phyloP scores from a whole-genome alignment of 2,797 vertebrate species.

The Brachyalestes nurse region DNA sequence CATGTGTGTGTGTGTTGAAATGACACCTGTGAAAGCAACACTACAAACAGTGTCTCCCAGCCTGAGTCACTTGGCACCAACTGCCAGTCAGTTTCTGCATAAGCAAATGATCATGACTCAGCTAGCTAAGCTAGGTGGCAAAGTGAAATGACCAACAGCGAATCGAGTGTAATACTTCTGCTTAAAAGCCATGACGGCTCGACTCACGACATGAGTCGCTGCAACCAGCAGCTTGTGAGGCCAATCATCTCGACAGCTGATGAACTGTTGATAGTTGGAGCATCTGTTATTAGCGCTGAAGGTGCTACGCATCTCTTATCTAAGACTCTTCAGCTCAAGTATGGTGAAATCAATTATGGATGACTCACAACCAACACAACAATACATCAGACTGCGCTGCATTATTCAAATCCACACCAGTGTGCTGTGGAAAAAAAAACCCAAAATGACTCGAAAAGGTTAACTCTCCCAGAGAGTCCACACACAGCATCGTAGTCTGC shows the following conservation, averaged over 20 bases:
- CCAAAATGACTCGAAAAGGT: neutral
- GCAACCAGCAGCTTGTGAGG: neutral
- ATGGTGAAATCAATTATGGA: constrained; percentile 29
- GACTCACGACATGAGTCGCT: constrained; percentile 2
- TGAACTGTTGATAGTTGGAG: neutral
- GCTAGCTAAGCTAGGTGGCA: neutral
- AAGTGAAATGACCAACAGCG: neutral
- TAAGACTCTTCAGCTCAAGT: constrained; percentile 31
- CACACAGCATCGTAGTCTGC: neutral
- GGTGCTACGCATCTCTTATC: constrained; percentile 12
- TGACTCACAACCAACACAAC: constrained; percentile 17
- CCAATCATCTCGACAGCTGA: neutral
- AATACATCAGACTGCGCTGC: constrained; percentile 4
- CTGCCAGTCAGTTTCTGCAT: constrained; percentile 13
- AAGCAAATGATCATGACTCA: constrained; percentile 31
- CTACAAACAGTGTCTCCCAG: constrained; percentile 23
- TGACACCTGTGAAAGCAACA: constrained; percentile 36
- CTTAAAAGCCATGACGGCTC: constrained; percentile 7
- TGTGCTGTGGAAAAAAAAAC: neutral
- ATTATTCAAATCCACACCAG: constrained; percentile 13
- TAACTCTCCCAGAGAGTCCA: constrained; percentile 4
- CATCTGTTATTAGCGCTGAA: constrained; percentile 26
- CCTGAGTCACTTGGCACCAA: constrained; percentile 28
- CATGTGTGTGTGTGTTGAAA: constrained; percentile 21
- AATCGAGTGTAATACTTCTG: constrained; percentile 4